Evolutionary conservation across 2,888 invertebrate genomes (phyloP).

Genomic region (Hanleya hanleyi): DNA sequence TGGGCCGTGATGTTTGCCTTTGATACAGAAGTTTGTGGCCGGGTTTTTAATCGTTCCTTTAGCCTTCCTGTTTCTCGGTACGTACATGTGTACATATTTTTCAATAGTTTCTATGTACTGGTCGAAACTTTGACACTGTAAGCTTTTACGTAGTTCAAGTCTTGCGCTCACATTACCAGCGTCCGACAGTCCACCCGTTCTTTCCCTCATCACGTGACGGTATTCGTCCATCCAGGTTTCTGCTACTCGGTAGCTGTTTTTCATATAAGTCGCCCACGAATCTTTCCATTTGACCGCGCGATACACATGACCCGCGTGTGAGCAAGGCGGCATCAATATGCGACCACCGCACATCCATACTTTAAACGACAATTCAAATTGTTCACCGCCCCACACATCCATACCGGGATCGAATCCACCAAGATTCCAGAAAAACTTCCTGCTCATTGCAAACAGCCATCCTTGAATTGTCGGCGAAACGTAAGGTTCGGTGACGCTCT

Average conservation of each 20-base stretch:
- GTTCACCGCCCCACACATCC: background rate
- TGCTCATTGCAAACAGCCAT: background rate
- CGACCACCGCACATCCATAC: conserved; percentile 43
- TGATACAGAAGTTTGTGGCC: background rate
- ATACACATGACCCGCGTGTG: conserved; percentile 41
- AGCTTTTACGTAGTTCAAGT: background rate
- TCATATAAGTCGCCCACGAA: background rate
- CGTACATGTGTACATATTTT: background rate
- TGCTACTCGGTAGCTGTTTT: background rate
- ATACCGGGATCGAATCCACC: conserved; percentile 1
- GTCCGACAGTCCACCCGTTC: background rate
- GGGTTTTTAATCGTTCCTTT: background rate
- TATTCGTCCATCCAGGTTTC: background rate
- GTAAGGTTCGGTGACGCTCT: background rate
- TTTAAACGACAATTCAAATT: conserved; percentile 4
- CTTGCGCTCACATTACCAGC: background rate
- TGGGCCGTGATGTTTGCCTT: background rate
- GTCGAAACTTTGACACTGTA: background rate
- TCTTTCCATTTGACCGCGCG: conserved; percentile 27
- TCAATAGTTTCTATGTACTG: background rate
- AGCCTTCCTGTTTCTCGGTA: background rate
- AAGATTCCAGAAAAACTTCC: background rate
- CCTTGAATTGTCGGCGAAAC: background rate
- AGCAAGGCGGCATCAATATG: conserved; percentile 44
- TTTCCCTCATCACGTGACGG: background rate